A percentile compares a stretch with the other conserved stretches of the same genome.
Evolutionary conservation across 2,797 vertebrate genomes (phyloP).

Genomic region (Enteromius radiatus): DNA sequence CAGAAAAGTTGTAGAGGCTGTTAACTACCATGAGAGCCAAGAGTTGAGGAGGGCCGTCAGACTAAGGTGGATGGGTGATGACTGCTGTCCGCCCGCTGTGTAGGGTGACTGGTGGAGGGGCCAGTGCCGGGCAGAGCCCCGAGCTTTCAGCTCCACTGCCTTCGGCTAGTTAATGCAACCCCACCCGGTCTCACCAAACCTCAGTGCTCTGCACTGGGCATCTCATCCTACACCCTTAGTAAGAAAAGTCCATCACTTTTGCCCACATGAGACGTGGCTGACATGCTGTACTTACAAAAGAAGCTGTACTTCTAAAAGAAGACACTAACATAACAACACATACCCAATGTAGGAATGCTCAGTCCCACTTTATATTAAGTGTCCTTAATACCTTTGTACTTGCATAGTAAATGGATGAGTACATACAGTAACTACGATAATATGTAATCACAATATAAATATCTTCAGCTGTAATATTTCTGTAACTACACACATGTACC

Average conservation of each 20-base stretch:
- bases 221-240: slow-evolving; percentile 18
- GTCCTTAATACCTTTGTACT: no score
- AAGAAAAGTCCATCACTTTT: background rate
- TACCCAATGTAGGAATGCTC: background rate
- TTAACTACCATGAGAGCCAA: slow-evolving; percentile 23
- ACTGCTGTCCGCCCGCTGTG: slow-evolving; percentile 34
- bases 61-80: slow-evolving; percentile 26
- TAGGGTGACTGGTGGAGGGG: slow-evolving; percentile 13
- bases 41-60: slow-evolving; percentile 29
- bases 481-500: no score
- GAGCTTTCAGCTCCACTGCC: slow-evolving; percentile 41
- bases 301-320: background rate
- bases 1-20: slow-evolving; percentile 48
- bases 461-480: no score
- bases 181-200: slow-evolving; percentile 7
- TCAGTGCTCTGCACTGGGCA: background rate
- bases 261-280: background rate
- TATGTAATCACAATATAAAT: no score
- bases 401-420: no score
- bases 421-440: no score
- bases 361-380: no score
- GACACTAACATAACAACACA: background rate
- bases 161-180: slow-evolving; percentile 35
- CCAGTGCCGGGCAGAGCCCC: background rate
- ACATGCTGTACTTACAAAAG: slow-evolving; percentile 8